A percentile compares a stretch with the other conserved stretches of the same genome.
These are phyloP conservation scores for Brachionus manjavacas DNA, from an alignment of 1,140 invertebrate genomes.

Conservation along the genomic window DNA sequence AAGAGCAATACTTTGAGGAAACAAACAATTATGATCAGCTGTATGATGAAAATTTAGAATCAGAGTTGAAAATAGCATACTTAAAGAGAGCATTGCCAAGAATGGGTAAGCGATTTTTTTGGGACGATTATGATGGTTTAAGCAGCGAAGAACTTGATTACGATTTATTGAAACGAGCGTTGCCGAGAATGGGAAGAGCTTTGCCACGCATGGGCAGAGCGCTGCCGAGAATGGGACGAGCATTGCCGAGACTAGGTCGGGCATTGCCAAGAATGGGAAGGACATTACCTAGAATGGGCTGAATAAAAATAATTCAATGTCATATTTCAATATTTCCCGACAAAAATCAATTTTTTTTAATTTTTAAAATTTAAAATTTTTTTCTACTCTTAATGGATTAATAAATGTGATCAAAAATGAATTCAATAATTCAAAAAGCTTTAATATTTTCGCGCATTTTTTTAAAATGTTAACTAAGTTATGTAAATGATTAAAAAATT, in stretches of 20 bases:
- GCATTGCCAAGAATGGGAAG: conserved; percentile 26
- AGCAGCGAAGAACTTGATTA: conserved; percentile 1
- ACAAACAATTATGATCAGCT: not conserved
- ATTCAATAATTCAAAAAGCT: not conserved
- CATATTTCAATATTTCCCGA: not conserved
- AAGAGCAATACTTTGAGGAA: not conserved
- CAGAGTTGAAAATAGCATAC: not conserved
- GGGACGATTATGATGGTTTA: not conserved
- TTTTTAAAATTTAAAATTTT: not conserved
- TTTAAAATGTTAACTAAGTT: not conserved
- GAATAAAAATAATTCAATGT: not conserved
- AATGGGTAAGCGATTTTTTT: conserved; percentile 27
- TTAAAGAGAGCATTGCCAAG: conserved; percentile 22
- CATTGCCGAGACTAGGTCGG: conserved; percentile 29
- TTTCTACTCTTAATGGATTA: not conserved
- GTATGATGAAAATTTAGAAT: not conserved
- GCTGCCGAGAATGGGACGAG: conserved; percentile 34
- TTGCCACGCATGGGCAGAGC: conserved; percentile 37
- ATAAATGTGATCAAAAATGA: not conserved
- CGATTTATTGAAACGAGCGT: not conserved
- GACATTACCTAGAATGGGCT: not conserved
- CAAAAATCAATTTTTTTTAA: not conserved
- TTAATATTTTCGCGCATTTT: not conserved
- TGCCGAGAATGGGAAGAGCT: conserved; percentile 37
- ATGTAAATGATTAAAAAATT: not conserved